Evolutionary conservation across 64 coral and sea anemone genomes (phyloP).

Genomic region (Montipora foliosa): DNA sequence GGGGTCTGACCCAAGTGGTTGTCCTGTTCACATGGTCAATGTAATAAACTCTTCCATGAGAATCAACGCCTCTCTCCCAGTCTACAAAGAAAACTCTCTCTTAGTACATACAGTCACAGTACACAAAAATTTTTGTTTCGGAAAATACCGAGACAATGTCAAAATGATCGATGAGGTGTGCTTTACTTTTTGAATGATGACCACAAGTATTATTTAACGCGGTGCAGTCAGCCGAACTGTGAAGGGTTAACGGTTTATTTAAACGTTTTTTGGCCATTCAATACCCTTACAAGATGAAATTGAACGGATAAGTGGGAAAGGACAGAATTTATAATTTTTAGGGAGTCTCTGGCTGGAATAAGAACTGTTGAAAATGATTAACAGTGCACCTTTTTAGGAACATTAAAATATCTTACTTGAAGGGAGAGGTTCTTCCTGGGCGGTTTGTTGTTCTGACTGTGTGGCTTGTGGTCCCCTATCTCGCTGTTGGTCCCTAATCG

Average conservation of each 20-base stretch:
- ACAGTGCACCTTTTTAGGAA: neutral
- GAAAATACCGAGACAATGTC: too few species aligned
- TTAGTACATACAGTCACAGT: neutral
- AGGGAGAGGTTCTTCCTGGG: constrained; percentile 72
- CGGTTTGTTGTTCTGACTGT: neutral
- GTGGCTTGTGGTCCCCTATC: constrained; percentile 41
- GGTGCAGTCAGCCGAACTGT: too few species aligned
- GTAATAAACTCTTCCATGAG: constrained; percentile 95
- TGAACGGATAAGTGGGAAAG: too few species aligned
- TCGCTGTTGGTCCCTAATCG: constrained; percentile 77
- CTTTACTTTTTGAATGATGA: too few species aligned
- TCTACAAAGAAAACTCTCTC: constrained; percentile 34
- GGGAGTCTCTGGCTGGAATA: neutral
- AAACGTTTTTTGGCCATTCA: too few species aligned
- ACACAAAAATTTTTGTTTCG: neutral
- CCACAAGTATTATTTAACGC: too few species aligned
- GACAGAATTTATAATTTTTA: neutral
- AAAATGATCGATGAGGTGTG: too few species aligned
- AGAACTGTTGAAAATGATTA: neutral
- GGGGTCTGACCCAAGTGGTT: constrained; percentile 92
- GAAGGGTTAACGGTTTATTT: too few species aligned
- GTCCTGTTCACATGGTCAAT: constrained; percentile 94
- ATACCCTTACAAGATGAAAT: too few species aligned
- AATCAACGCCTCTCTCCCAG: constrained; percentile 95
- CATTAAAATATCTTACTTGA: constrained; percentile 74